These are phyloP conservation scores for Clamator glandarius DNA, from an alignment of 2,797 vertebrate species.

Conservation along the genomic window DNA sequence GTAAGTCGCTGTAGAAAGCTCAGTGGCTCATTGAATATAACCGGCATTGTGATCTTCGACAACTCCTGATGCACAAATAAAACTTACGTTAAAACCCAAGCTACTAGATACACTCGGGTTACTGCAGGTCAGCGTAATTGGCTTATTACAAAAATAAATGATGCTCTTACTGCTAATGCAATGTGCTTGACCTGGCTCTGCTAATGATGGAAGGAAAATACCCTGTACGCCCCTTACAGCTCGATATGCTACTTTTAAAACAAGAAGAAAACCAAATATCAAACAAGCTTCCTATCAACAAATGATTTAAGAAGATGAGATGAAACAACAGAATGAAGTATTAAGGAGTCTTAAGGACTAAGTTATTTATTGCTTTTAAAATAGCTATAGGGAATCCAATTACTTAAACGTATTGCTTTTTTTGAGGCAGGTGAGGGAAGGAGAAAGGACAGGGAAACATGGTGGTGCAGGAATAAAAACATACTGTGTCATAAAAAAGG, in stretches of 20 bases:
- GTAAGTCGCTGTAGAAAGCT: conserved; percentile 96
- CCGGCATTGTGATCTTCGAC: conserved; percentile 99
- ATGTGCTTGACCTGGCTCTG: background rate
- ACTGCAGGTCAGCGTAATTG: too few relatives aligned
- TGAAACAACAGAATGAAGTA: background rate
- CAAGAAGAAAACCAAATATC: background rate
- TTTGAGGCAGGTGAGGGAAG: background rate
- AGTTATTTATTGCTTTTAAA: conserved; percentile 8
- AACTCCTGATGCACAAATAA: conserved; percentile 84
- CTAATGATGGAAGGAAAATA: conserved; percentile 16
- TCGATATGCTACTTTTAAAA: background rate
- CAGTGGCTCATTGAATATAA: conserved; percentile 96
- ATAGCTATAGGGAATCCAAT: background rate
- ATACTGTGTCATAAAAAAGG: background rate
- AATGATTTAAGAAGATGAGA: background rate
- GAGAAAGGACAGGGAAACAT: background rate
- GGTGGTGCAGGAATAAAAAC: background rate
- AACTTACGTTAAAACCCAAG: background rate
- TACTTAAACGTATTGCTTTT: background rate
- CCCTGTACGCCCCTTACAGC: background rate
- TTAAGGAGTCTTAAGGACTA: background rate
- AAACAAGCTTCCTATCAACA: background rate
- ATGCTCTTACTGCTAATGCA: conserved; percentile 32
- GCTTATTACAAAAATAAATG: conserved; percentile 34
- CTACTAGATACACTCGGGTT: background rate